Percentiles rank a stretch among this genome's conserved stretches.
Evolutionary conservation across 2,888 invertebrate species (phyloP).

Genomic region (Cephus pulcher): DNA sequence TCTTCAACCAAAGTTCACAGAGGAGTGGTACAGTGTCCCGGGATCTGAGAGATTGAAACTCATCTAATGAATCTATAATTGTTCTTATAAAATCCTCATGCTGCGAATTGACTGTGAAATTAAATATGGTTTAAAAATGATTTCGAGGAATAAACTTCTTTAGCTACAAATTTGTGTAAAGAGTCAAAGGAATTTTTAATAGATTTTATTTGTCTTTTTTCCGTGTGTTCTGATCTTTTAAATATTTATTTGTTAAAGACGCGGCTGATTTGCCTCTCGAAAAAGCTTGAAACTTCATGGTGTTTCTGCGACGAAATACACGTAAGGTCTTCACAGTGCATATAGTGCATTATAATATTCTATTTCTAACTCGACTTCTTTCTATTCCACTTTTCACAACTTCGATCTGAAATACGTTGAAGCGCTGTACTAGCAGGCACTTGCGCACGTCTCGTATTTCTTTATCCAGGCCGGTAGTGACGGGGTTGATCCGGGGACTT

Average conservation of each 20-base stretch:
- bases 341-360: not conserved
- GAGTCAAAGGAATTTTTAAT: not conserved
- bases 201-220: not conserved
- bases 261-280: not conserved
- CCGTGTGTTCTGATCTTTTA: not conserved
- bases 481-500: slow-evolving; percentile 33
- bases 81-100: not conserved
- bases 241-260: not conserved
- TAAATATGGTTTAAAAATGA: not conserved
- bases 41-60: not conserved
- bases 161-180: no score
- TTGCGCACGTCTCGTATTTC: slow-evolving; percentile 38
- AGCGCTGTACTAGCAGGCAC: slow-evolving; percentile 9
- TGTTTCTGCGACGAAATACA: not conserved
- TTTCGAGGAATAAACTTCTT: not conserved
- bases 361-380: not conserved
- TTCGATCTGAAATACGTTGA: not conserved
- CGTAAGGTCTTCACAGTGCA: not conserved
- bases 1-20: not conserved
- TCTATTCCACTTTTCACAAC: not conserved
- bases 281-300: not conserved
- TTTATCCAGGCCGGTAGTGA: not conserved
- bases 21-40: not conserved
- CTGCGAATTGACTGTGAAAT: not conserved
- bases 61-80: not conserved